These are phyloP conservation scores for Chaitophorus viminalis DNA, from an alignment of 2,888 invertebrate species.

Conservation along the genomic window DNA sequence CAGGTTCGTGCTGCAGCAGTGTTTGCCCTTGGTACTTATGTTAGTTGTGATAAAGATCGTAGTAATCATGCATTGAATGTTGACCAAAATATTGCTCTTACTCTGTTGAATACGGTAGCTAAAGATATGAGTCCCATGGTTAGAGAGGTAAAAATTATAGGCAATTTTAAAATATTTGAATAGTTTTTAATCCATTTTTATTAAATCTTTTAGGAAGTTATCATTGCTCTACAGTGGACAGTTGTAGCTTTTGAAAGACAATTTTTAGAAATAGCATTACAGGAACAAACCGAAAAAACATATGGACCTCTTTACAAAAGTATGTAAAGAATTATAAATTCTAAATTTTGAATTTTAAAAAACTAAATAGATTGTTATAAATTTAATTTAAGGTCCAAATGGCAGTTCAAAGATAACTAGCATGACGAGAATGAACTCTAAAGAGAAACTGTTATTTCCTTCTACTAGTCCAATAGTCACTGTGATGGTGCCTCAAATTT, in stretches of 20 bases:
- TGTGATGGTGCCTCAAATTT: slow-evolving; percentile 30
- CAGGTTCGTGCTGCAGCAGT: slow-evolving; percentile 91
- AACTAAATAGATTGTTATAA: neutral
- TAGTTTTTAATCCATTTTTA: neutral
- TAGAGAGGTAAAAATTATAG: slow-evolving; percentile 71
- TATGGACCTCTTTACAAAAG: slow-evolving; percentile 53
- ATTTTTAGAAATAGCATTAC: slow-evolving; percentile 78
- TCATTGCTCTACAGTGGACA: slow-evolving; percentile 87
- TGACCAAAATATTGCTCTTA: slow-evolving; percentile 91
- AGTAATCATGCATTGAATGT: slow-evolving; percentile 94
- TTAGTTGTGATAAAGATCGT: slow-evolving; percentile 83
- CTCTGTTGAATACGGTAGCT: slow-evolving; percentile 79
- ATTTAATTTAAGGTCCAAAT: slow-evolving; percentile 31
- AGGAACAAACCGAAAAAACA: slow-evolving; percentile 70
- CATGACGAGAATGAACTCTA: slow-evolving; percentile 18
- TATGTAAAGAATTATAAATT: slow-evolving; percentile 19
- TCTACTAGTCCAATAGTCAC: slow-evolving; percentile 34
- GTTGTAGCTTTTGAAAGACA: slow-evolving; percentile 87
- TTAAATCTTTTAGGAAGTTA: slow-evolving; percentile 75
- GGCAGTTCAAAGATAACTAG: slow-evolving; percentile 28
- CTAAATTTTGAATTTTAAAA: neutral
- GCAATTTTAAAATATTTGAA: slow-evolving; percentile 1
- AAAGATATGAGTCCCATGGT: slow-evolving; percentile 90
- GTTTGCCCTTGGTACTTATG: slow-evolving; percentile 93
- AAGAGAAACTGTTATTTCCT: slow-evolving; percentile 13